Percentiles rank a stretch among this genome's conserved stretches.
Evolutionary conservation across 2,113 vertebrate genomes (phyloP).

Genomic region (Gnathonemus longibarbis): DNA sequence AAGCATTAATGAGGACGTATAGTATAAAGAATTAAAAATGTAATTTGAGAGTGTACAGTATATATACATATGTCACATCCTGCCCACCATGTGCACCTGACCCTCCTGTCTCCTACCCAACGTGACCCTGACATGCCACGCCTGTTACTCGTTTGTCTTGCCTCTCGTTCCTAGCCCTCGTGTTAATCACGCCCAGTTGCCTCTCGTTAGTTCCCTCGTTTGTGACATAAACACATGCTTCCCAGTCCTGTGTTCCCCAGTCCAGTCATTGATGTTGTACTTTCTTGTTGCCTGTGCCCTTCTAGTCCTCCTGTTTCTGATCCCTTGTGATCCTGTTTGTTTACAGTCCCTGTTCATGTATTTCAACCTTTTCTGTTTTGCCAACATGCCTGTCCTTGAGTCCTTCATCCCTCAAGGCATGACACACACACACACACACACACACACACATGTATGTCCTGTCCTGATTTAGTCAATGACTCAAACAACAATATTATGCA

Average conservation of each 20-base stretch:
- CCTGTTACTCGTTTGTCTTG: not conserved
- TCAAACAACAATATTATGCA: conserved; percentile 28
- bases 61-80: too few relatives aligned
- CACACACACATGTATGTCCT: not conserved
- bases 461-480: conserved; percentile 21
- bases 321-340: not conserved
- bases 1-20: too few relatives aligned
- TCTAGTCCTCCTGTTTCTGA: not conserved
- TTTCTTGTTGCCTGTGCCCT: not conserved
- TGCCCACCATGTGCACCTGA: too few relatives aligned
- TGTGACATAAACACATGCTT: not conserved
- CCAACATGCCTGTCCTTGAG: not conserved
- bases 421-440: too few relatives aligned
- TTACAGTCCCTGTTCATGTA: not conserved
- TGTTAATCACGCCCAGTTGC: not conserved
- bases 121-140: not conserved
- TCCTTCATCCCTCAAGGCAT: not conserved
- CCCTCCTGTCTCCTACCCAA: too few relatives aligned
- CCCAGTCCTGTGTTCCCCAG: not conserved
- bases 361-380: not conserved
- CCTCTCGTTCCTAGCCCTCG: not conserved
- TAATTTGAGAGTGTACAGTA: too few relatives aligned
- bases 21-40: too few relatives aligned
- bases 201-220: not conserved
- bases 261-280: not conserved